phyloP scores from a whole-genome alignment of 2,797 vertebrate genomes.

The Arnoldichthys spilopterus region DNA sequence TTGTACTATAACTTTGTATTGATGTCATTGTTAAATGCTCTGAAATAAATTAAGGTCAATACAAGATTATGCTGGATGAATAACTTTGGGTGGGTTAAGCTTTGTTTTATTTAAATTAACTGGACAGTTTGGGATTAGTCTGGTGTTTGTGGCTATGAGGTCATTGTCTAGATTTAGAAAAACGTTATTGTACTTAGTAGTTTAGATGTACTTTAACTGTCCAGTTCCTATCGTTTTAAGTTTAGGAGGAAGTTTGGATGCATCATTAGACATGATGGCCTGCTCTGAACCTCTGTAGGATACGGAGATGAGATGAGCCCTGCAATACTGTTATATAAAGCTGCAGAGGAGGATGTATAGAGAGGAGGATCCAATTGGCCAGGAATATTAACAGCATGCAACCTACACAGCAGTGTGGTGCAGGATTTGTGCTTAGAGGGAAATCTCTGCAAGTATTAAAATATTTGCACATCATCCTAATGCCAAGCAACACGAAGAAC shows the following conservation, averaged over 20 bases:
- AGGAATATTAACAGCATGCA: constrained; percentile 49
- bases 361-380: constrained; percentile 40
- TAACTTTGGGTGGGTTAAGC: not conserved
- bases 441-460: constrained; percentile 24
- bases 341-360: constrained; percentile 55
- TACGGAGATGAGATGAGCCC: constrained; percentile 29
- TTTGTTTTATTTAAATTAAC: not conserved
- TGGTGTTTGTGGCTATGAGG: not conserved
- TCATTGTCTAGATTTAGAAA: not conserved
- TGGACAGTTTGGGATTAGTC: not conserved
- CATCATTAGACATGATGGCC: constrained; percentile 9
- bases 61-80: not conserved
- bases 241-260: constrained; percentile 26
- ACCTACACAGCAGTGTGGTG: constrained; percentile 49
- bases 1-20: constrained; percentile 21
- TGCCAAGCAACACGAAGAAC: not conserved
- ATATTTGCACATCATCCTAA: not conserved
- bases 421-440: constrained; percentile 22
- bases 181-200: not conserved
- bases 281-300: constrained; percentile 49
- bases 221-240: constrained; percentile 11
- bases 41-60: not conserved
- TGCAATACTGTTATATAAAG: constrained; percentile 55
- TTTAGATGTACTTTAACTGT: too few relatives aligned
- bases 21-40: not conserved